These are phyloP conservation scores for Halictus rubicundus DNA, from an alignment of 1,140 invertebrate species.

Conservation along the genomic window DNA sequence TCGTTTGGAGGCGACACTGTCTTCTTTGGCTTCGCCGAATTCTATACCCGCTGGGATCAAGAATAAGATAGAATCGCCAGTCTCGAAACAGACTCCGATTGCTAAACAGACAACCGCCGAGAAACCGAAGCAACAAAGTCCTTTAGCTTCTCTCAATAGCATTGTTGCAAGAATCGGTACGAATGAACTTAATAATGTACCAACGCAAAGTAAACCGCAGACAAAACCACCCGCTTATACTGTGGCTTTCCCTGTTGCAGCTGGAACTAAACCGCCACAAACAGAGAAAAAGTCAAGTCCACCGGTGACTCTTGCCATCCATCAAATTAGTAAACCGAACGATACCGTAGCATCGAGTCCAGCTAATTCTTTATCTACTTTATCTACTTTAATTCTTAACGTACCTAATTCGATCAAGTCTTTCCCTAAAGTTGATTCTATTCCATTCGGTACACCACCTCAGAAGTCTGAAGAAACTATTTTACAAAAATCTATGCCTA, in stretches of 20 bases:
- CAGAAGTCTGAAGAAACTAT: constrained; percentile 53
- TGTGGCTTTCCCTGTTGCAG: constrained; percentile 16
- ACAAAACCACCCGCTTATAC: constrained; percentile 30
- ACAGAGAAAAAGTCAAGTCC: constrained; percentile 34
- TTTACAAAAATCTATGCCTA: constrained; percentile 15
- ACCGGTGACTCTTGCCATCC: constrained; percentile 13
- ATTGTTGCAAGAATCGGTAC: constrained; percentile 73
- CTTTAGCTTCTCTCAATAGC: constrained; percentile 73
- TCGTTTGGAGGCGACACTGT: constrained; percentile 73
- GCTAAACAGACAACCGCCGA: constrained; percentile 18
- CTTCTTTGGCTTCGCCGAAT: constrained; percentile 64
- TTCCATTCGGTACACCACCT: constrained; percentile 57
- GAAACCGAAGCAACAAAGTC: constrained; percentile 59
- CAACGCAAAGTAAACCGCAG: constrained; percentile 52
- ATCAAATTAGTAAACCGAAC: constrained; percentile 60
- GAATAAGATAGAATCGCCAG: constrained; percentile 25
- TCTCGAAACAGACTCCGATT: constrained; percentile 19
- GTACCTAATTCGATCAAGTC: constrained; percentile 19
- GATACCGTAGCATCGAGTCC: constrained; percentile 32
- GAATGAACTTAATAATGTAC: constrained; percentile 27
- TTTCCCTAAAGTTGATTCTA: constrained; percentile 61
- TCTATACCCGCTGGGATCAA: constrained; percentile 29
- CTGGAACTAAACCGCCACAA: constrained; percentile 46
- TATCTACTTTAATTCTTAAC: not conserved
- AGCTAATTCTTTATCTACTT: too few species aligned